These are phyloP conservation scores for Xestia xanthographa DNA, from an alignment of 2,888 invertebrate genomes.

Conservation along the genomic window DNA sequence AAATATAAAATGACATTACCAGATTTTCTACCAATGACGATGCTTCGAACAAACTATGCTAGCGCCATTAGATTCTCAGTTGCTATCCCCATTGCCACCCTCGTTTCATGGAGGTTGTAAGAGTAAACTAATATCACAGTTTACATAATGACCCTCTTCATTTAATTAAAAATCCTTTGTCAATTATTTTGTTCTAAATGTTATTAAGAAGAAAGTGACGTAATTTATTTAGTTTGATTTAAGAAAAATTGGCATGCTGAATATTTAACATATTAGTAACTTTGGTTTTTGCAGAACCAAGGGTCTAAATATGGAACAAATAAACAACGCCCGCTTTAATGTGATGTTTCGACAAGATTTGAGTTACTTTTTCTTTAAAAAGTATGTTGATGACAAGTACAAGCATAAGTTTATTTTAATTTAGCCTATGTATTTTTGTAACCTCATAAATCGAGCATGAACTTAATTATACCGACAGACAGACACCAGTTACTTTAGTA, in stretches of 20 bases:
- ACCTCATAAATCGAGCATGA: background rate
- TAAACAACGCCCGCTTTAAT: constrained; percentile 80
- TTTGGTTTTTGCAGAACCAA: constrained; percentile 75
- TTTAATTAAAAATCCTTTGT: too few species aligned
- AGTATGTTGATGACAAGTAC: constrained; percentile 66
- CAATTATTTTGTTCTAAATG: too few species aligned
- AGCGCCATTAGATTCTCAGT: too few species aligned
- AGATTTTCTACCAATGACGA: too few species aligned
- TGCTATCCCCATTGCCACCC: too few species aligned
- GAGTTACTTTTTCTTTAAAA: constrained; percentile 80
- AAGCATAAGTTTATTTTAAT: background rate
- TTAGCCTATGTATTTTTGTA: background rate
- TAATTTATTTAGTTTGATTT: too few species aligned
- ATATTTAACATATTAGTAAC: background rate
- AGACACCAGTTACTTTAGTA: background rate
- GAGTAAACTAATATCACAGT: too few species aligned
- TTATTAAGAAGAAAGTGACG: too few species aligned
- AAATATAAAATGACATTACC: too few species aligned
- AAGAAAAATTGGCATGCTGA: background rate
- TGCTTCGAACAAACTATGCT: too few species aligned
- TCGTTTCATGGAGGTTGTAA: background rate
- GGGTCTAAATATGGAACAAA: constrained; percentile 78
- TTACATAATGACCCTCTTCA: background rate
- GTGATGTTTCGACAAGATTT: constrained; percentile 81
- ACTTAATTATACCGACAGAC: background rate